Evolutionary conservation across 1,140 invertebrate species (phyloP).

Genomic region (Nymphalis io): DNA sequence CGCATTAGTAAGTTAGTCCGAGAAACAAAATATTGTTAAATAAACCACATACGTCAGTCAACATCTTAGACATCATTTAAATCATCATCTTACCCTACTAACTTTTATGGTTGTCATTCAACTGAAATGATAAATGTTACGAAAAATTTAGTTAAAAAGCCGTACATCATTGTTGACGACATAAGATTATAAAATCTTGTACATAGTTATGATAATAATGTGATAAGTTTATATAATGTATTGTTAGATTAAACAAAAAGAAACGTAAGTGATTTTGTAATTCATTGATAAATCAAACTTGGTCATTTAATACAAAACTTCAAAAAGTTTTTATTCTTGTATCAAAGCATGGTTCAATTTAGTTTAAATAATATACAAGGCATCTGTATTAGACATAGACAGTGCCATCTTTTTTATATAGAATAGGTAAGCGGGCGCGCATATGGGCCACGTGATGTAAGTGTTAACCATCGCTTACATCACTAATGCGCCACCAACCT

Average conservation of each 20-base stretch:
- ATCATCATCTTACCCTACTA: not conserved
- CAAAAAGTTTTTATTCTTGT: not conserved
- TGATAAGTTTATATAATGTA: not conserved
- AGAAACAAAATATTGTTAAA: constrained; percentile 18
- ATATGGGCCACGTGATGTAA: too few species aligned
- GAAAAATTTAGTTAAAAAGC: constrained; percentile 1
- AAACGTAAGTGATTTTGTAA: not conserved
- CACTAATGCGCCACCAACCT: too few species aligned
- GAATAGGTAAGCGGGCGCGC: too few species aligned
- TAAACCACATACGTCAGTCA: constrained; percentile 13
- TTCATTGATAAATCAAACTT: not conserved
- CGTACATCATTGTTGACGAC: not conserved
- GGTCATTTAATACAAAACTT: not conserved
- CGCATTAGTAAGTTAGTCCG: constrained; percentile 12
- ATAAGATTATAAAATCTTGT: not conserved
- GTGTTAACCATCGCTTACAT: too few species aligned
- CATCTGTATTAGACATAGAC: not conserved
- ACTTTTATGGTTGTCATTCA: not conserved
- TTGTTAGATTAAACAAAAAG: not conserved
- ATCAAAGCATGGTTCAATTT: not conserved
- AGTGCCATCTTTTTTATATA: too few species aligned
- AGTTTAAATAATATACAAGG: too few species aligned
- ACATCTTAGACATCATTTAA: not conserved
- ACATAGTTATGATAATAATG: too few species aligned
- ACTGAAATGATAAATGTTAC: not conserved